Evolutionary conservation across 2,797 vertebrate genomes (phyloP), one percentile per base, ranked within the genome.

Genomic region (Leucoraja ocellata): DNA sequence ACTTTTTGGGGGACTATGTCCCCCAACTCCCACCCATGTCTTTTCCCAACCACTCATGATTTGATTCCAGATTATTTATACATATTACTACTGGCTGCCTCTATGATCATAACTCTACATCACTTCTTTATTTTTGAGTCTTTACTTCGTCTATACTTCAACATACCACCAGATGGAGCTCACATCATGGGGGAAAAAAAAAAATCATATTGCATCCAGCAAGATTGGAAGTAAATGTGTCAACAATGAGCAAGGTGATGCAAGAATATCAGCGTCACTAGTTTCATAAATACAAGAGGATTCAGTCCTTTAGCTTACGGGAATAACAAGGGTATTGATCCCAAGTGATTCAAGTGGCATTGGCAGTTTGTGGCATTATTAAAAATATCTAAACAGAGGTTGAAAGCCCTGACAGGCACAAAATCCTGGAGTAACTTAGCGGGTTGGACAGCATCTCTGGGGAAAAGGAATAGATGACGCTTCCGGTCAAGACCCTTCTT

Each of bases 101-200:
- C 5, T 21, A 74, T 74, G 6, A 23, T 23, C 1, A 71, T 18
- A 21, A 23, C 71, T 74, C 23, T 21, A 71, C 6, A 23, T 5
- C 6, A 74, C 71, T 68, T 1, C 14, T 61, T 63, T n/a, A 4
- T 21, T 88, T 88, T 88, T 88, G 84, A 65, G 13, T n/a, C 58
- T 21, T 32, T 18, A 63, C 14, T 65, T 65, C 32, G 58, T 9
- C 84, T 86, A 21, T 65, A n/a, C 61, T 9, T 88, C 8, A 21
- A 6, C n/a, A 88, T 3, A 32, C 84, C 84, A 88, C 84, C 65
- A 88, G 84, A 21, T 88, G 84, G 84, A 88, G 21, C 84, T 8
- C 0, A 36, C 63, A 21, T 88, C 61, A 36, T 21, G 25, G 46
- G 46, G 25, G 46, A 0, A 5, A 18, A 36, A 21, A 21, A 68